Evolutionary conservation across 1,140 invertebrate species (phyloP), one percentile per base, ranked within the genome.

Genomic region (Protaetia brevitarsis): DNA sequence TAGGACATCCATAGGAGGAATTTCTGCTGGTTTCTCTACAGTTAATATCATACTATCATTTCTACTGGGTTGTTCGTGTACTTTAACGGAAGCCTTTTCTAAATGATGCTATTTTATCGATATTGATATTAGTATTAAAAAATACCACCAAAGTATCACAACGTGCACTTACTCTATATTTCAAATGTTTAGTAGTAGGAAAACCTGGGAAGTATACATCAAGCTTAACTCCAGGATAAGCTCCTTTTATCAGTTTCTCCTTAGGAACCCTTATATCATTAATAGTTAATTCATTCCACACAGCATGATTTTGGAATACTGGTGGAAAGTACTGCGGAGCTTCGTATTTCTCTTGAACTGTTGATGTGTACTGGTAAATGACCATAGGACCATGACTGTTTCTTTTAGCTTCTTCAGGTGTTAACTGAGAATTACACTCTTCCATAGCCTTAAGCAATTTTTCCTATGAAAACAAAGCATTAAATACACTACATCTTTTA

Each of bases 321-420:
- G 81, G 64, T 0, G 88, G 86, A 77, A 93, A 94, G 76, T 87
- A 86, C 19, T 82, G 81, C 2, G 90, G 88, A 0, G 88, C 82
- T 41, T 71, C 64, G 31, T 78, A 82, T 16, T 72, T 72, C 74
- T 86, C 89, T 63, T 84, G 76, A 72, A 82, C 76, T 36, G 87
- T 80, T 0, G 79, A 31, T 0, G 83, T 84, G 76, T 90, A 92
- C 26, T 85, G 85, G 73, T 91, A 96, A 31, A 93, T 75, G 13
- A 87, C 81, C 89, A 96, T 95, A 0, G 92, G 91, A 0, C 95
- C 94, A 75, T 95, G 91, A 2, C 71, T 77, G 78, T 98, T 99
- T 5, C 95, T 80, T 16, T 80, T 78, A 6, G 77, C 80, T 80
- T 98, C 96, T 63, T 89, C 89, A 2, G 78, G 70, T 0, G 87